These are phyloP conservation scores for Diabrotica virgifera DNA, from an alignment of 1,140 invertebrate genomes.

Conservation along the genomic window DNA sequence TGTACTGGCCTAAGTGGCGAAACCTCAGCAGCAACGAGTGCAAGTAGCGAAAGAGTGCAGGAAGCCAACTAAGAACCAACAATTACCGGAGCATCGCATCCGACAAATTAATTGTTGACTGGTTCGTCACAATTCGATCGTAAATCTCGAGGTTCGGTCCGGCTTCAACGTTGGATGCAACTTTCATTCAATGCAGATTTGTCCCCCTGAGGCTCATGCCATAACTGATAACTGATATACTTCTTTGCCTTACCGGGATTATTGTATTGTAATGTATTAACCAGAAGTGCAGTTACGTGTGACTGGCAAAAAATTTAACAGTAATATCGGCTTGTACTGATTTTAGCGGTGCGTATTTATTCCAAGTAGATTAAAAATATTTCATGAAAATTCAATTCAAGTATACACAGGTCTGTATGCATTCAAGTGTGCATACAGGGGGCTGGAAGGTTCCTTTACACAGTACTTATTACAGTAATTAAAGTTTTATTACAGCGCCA, in stretches of 20 bases:
- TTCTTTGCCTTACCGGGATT: constrained; percentile 1
- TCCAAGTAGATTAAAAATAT: no score
- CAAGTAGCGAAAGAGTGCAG: constrained; percentile 24
- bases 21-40: neutral
- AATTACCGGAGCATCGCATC: constrained; percentile 35
- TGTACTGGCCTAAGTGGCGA: neutral
- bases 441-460: no score
- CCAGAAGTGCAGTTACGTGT: neutral
- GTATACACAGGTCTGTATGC: no score
- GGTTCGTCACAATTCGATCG: constrained; percentile 31
- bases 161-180: neutral
- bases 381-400: no score
- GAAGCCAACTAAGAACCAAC: constrained; percentile 36
- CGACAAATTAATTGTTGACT: constrained; percentile 42
- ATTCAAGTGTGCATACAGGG: no score
- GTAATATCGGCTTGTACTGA: neutral
- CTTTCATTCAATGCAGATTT: constrained; percentile 36
- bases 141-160: constrained; percentile 22
- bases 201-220: constrained; percentile 25
- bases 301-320: neutral
- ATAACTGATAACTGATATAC: constrained; percentile 30
- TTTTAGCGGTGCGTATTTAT: no score
- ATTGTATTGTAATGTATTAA: constrained; percentile 1
- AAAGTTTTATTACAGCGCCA: no score
- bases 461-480: no score